These are phyloP conservation scores for Lasius fuliginosus DNA, from an alignment of 2,888 invertebrate species.

Conservation along the genomic window DNA sequence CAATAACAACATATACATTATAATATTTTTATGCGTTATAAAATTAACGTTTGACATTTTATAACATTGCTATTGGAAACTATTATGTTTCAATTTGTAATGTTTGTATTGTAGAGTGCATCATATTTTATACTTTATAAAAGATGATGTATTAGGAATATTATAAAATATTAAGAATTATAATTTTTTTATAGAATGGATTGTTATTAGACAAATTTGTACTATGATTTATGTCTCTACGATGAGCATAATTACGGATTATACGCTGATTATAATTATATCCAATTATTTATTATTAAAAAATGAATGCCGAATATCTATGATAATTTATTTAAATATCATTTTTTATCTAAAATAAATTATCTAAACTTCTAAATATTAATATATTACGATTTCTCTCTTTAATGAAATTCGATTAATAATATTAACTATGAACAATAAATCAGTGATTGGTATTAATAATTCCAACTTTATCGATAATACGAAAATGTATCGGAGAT, in stretches of 20 bases:
- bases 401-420: background rate
- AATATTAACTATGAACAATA: background rate
- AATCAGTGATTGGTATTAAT: background rate
- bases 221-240: background rate
- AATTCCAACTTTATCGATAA: constrained; percentile 12
- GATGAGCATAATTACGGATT: background rate
- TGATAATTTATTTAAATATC: background rate
- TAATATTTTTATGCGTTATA: too few species aligned
- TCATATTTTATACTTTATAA: background rate
- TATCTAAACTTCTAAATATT: background rate
- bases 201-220: background rate
- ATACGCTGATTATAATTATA: background rate
- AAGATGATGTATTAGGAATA: background rate
- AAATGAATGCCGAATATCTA: background rate
- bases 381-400: background rate
- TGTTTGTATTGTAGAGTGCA: too few species aligned
- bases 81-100: background rate
- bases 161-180: background rate
- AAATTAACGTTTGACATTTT: background rate
- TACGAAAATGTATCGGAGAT: background rate
- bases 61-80: background rate
- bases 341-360: background rate
- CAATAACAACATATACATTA: too few species aligned
- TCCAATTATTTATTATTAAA: background rate
- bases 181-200: background rate